phyloP scores from a whole-genome alignment of 2,888 invertebrate genomes.

The Philhelius pedissequus region DNA sequence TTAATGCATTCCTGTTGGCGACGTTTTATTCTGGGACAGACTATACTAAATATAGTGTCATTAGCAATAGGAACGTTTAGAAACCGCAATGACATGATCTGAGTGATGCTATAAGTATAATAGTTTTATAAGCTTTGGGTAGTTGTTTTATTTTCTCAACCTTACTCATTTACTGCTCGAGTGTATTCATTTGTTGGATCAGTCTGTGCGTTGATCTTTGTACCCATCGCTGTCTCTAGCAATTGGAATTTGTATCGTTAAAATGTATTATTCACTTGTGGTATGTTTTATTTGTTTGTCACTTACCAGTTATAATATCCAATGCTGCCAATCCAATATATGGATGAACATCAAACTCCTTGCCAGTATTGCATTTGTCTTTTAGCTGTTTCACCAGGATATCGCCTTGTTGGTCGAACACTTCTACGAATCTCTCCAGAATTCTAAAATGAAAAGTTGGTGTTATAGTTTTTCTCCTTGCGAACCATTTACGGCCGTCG shows the following conservation, averaged over 20 bases:
- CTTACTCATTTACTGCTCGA: slow-evolving; percentile 83
- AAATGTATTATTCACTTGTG: neutral
- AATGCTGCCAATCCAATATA: slow-evolving; percentile 81
- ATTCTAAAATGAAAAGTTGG: slow-evolving; percentile 90
- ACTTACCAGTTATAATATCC: slow-evolving; percentile 80
- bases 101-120: slow-evolving; percentile 70
- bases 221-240: slow-evolving; percentile 76
- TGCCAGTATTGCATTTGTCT: slow-evolving; percentile 77
- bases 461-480: slow-evolving; percentile 85
- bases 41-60: slow-evolving; percentile 72
- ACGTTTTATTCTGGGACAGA: slow-evolving; percentile 69
- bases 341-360: slow-evolving; percentile 82
- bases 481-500: slow-evolving; percentile 82
- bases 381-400: slow-evolving; percentile 81
- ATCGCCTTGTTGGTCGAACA: slow-evolving; percentile 84
- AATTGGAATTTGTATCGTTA: neutral
- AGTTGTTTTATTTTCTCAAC: neutral
- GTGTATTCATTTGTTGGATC: slow-evolving; percentile 85
- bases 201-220: slow-evolving; percentile 79
- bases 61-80: slow-evolving; percentile 70
- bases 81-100: slow-evolving; percentile 72
- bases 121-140: neutral
- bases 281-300: neutral
- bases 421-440: slow-evolving; percentile 85
- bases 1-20: slow-evolving; percentile 71